phyloP scores from a whole-genome alignment of 2,888 invertebrate genomes.

The Sphaerophoria rueppellii region DNA sequence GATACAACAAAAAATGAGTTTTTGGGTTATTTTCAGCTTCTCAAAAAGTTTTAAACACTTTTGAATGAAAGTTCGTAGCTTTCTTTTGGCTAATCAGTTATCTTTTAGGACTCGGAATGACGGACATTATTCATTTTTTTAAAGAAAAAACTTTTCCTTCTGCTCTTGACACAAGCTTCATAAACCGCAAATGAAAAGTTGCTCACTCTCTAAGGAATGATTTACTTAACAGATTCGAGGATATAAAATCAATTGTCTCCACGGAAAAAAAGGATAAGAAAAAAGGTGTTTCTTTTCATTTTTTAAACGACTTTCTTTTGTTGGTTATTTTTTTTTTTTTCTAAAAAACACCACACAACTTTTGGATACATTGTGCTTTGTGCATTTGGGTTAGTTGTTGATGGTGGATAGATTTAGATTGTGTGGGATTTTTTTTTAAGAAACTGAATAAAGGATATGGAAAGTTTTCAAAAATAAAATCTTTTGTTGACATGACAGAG shows the following conservation, averaged over 20 bases:
- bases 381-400: no score
- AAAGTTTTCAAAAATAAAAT: conserved; percentile 43
- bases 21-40: no score
- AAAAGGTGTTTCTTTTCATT: conserved; percentile 9
- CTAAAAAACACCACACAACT: no score
- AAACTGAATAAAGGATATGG: not conserved
- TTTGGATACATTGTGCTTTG: no score
- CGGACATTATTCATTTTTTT: not conserved
- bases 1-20: no score
- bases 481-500: conserved; percentile 44
- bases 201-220: conserved; percentile 7
- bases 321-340: not conserved
- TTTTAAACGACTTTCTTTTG: conserved; percentile 26
- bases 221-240: conserved; percentile 32
- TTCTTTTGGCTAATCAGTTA: conserved; percentile 31
- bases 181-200: conserved; percentile 20
- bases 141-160: conserved; percentile 24
- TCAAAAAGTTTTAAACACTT: not conserved
- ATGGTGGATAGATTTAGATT: no score
- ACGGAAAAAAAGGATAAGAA: conserved; percentile 13
- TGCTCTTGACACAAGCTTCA: conserved; percentile 24
- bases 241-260: conserved; percentile 43
- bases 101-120: not conserved
- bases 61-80: conserved; percentile 12
- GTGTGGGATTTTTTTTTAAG: not conserved